Percentiles rank a stretch among this genome's conserved stretches.
phyloP scores from a whole-genome alignment of 2,797 vertebrate species.

The Myiotriccus ornatus region DNA sequence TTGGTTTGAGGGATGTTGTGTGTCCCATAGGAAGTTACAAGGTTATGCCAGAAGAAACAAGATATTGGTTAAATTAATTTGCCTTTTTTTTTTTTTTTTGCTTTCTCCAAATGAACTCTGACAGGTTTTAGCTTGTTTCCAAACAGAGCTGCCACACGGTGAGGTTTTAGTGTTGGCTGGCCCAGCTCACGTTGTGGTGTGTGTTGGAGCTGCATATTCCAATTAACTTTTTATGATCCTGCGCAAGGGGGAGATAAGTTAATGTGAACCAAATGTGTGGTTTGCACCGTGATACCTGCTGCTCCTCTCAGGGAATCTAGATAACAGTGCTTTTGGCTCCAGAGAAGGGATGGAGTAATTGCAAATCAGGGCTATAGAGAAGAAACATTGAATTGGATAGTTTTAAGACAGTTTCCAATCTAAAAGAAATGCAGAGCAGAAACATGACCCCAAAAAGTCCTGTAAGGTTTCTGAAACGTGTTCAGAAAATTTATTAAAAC shows the following conservation, averaged over 20 bases:
- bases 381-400: not conserved
- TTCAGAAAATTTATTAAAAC: conserved; percentile 54
- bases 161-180: not conserved
- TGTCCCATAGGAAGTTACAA: not conserved
- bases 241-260: conserved; percentile 19
- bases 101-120: not conserved
- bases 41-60: not conserved
- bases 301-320: not conserved
- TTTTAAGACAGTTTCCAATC: not conserved
- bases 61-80: not conserved
- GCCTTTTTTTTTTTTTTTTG: not conserved
- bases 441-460: not conserved
- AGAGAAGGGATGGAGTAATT: not conserved
- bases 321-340: conserved; percentile 8
- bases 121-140: conserved; percentile 9
- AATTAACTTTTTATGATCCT: conserved; percentile 57
- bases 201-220: conserved; percentile 32
- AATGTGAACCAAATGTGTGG: conserved; percentile 38
- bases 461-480: conserved; percentile 18
- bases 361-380: not conserved
- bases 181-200: not conserved
- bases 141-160: not conserved
- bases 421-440: conserved; percentile 8
- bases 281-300: conserved; percentile 26
- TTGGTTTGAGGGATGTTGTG: not conserved